These are phyloP conservation scores for Macrophya annulata DNA, from an alignment of 2,888 invertebrate genomes.

Conservation along the genomic window DNA sequence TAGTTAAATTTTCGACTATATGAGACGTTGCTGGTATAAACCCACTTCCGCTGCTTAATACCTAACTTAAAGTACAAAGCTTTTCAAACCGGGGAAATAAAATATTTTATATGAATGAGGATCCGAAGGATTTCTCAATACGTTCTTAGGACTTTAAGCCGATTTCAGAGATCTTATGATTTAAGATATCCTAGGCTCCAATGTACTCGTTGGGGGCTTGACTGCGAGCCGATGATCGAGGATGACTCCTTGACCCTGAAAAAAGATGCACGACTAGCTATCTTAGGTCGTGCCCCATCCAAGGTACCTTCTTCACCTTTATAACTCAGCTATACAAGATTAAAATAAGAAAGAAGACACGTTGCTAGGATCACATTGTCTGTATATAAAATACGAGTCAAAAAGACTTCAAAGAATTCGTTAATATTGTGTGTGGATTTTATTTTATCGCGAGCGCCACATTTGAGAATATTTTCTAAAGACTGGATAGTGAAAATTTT, in stretches of 20 bases:
- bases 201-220: not conserved
- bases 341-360: conserved; percentile 19
- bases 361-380: conserved; percentile 32
- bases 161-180: conserved; percentile 36
- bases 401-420: not conserved
- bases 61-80: not conserved
- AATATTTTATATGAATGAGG: not conserved
- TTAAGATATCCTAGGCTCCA: conserved; percentile 17
- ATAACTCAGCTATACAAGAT: conserved; percentile 8
- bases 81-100: not conserved
- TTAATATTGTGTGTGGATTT: not conserved
- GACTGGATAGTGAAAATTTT: not conserved
- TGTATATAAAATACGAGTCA: not conserved
- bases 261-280: conserved; percentile 41
- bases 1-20: not conserved
- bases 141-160: conserved; percentile 25
- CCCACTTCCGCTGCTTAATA: not conserved
- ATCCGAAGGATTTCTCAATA: not conserved
- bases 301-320: conserved; percentile 44
- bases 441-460: not conserved
- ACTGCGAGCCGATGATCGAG: conserved; percentile 23
- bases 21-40: not conserved
- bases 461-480: not conserved
- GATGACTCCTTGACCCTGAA: conserved; percentile 45
- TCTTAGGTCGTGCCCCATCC: conserved; percentile 33